phyloP scores from a whole-genome alignment of 2,888 invertebrate species.

The Hetaerina titia region DNA sequence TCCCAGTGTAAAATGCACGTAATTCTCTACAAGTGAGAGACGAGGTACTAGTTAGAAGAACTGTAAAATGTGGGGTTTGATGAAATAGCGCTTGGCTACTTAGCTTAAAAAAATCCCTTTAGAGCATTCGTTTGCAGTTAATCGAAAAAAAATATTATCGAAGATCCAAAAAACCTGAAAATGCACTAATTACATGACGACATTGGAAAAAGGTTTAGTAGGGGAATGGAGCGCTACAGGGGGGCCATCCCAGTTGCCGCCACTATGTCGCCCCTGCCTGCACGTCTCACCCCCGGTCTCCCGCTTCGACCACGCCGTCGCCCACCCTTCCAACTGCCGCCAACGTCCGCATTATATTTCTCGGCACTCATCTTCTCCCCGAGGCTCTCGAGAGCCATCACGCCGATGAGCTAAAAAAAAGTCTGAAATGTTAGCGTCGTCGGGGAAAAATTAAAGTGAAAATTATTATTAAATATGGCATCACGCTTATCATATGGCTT shows the following conservation, averaged over 20 bases:
- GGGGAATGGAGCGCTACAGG: neutral
- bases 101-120: too few species aligned
- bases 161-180: too few species aligned
- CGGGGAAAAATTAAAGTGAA: conserved; percentile 8
- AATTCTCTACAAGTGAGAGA: too few species aligned
- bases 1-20: too few species aligned
- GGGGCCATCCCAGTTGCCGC: neutral
- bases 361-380: neutral
- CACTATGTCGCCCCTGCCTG: neutral
- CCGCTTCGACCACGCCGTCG: neutral
- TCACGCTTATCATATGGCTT: too few species aligned
- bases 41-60: too few species aligned
- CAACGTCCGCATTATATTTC: neutral
- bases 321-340: neutral
- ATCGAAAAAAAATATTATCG: too few species aligned
- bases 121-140: too few species aligned
- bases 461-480: neutral
- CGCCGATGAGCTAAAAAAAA: neutral
- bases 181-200: too few species aligned
- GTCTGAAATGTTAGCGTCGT: neutral
- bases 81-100: too few species aligned
- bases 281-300: neutral
- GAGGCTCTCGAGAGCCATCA: neutral
- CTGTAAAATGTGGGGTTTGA: too few species aligned
- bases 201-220: neutral